phyloP scores from a whole-genome alignment of 2,888 invertebrate species.

The Drosophila fulvimacula region DNA sequence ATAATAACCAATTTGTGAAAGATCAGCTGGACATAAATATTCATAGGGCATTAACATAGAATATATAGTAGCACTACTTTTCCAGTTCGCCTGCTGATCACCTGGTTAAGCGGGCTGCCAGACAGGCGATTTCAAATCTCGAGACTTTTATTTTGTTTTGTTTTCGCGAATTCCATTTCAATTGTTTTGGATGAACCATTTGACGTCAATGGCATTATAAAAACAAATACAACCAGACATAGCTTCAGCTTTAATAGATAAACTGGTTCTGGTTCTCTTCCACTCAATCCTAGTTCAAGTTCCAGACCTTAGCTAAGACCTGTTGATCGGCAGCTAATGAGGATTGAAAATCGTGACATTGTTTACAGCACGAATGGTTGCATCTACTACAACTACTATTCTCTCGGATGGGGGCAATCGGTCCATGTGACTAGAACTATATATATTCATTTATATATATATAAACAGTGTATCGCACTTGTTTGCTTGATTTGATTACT shows the following conservation, averaged over 20 bases:
- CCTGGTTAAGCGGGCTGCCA: conserved; percentile 17
- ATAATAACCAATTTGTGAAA: conserved; percentile 39
- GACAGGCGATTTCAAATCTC: conserved; percentile 31
- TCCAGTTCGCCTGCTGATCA: conserved; percentile 13
- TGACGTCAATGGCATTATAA: conserved; percentile 76
- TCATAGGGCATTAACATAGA: conserved; percentile 41
- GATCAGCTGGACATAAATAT: conserved; percentile 49
- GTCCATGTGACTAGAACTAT: conserved; percentile 27
- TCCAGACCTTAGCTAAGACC: conserved; percentile 21
- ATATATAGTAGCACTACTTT: conserved; percentile 14
- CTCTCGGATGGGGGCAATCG: background rate
- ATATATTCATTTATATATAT: conserved; percentile 3
- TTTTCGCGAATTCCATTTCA: conserved; percentile 48
- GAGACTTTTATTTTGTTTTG: conserved; percentile 64
- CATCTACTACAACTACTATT: conserved; percentile 6
- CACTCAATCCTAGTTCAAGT: conserved; percentile 15
- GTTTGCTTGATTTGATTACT: conserved; percentile 51
- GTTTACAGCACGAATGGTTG: conserved; percentile 38
- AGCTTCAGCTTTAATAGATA: conserved; percentile 27
- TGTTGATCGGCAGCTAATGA: conserved; percentile 2
- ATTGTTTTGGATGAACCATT: conserved; percentile 69
- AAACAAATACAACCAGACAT: conserved; percentile 58
- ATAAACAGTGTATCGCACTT: conserved; percentile 32
- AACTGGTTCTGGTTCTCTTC: conserved; percentile 41
- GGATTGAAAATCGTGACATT: conserved; percentile 48